A percentile compares a stretch with the other conserved stretches of the same genome.
Conservation (phyloP, 1,140 invertebrate genomes). For the Drosophila bifasciata region DNA sequence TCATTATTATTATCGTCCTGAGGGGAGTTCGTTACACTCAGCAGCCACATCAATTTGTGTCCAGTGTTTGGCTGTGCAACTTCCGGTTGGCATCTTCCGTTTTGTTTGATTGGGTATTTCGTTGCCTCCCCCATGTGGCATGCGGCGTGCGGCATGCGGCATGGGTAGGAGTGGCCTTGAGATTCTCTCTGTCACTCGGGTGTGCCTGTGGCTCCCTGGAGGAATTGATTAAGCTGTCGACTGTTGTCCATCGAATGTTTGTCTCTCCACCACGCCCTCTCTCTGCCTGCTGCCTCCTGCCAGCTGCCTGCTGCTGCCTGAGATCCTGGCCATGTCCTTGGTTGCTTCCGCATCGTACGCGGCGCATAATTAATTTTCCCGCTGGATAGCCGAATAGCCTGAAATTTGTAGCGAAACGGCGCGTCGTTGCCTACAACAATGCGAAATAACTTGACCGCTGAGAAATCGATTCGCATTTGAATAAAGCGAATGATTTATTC, state of each 20-base stretch:
- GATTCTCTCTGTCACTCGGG: constrained; percentile 23
- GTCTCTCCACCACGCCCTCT: constrained; percentile 5
- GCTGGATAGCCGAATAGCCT: not conserved
- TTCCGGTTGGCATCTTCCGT: constrained; percentile 46
- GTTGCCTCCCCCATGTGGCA: not conserved
- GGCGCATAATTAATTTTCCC: constrained; percentile 43
- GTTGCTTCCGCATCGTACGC: constrained; percentile 1
- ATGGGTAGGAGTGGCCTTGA: too few relatives aligned
- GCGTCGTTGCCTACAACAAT: constrained; percentile 19
- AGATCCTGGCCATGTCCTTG: constrained; percentile 27
- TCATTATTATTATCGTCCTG: constrained; percentile 4
- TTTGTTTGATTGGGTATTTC: constrained; percentile 38
- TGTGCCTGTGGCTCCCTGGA: constrained; percentile 19
- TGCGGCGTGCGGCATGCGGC: not conserved
- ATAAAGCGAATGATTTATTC: constrained; percentile 39
- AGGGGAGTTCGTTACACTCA: not conserved
- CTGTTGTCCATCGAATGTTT: constrained; percentile 23
- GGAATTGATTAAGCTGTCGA: constrained; percentile 70
- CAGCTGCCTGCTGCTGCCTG: not conserved
- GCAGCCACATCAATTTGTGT: constrained; percentile 23
- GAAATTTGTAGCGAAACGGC: constrained; percentile 10
- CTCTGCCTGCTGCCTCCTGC: not conserved
- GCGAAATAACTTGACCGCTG: constrained; percentile 31
- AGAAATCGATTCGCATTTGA: constrained; percentile 45
- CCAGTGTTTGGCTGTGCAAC: constrained; percentile 43